A percentile compares a stretch with the other conserved stretches of the same genome.
Evolutionary conservation across 1,140 invertebrate genomes (phyloP).

Genomic region (Drosophila arawakana): DNA sequence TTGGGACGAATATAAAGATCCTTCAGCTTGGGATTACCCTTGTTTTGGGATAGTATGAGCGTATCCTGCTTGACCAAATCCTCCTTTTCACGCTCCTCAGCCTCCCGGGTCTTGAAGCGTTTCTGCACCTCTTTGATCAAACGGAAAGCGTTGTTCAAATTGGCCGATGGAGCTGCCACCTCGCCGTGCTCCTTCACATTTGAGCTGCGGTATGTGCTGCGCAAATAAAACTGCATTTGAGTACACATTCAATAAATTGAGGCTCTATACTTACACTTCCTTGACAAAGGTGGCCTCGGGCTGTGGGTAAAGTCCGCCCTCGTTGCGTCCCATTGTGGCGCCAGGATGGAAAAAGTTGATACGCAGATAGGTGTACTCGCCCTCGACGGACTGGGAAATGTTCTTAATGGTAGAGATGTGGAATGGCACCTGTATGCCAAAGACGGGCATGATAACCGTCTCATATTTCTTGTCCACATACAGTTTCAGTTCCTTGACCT

Average conservation of each 20-base stretch:
- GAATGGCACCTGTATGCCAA: constrained; percentile 97
- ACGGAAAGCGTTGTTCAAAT: constrained; percentile 98
- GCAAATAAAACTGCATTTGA: not conserved
- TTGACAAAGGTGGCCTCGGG: constrained; percentile 99
- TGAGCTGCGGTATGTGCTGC: constrained; percentile 97
- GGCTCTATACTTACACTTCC: constrained; percentile 92
- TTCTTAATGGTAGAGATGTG: constrained; percentile 99
- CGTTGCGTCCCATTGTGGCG: constrained; percentile 96
- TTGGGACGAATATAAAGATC: constrained; percentile 99
- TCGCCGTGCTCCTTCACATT: constrained; percentile 99
- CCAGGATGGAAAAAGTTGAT: constrained; percentile 99
- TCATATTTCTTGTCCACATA: constrained; percentile 99
- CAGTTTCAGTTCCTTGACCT: constrained; percentile 97
- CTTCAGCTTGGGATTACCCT: constrained; percentile 99
- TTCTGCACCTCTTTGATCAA: constrained; percentile 99
- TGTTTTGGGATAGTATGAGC: constrained; percentile 96
- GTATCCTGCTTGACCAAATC: constrained; percentile 99
- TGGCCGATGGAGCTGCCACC: constrained; percentile 96
- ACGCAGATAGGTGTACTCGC: constrained; percentile 99
- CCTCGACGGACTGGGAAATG: constrained; percentile 98
- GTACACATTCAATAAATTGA: constrained; percentile 6
- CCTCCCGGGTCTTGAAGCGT: constrained; percentile 98
- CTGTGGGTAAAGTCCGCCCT: constrained; percentile 94
- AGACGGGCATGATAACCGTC: constrained; percentile 98
- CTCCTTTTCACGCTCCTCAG: constrained; percentile 99